phyloP scores from a whole-genome alignment of 1,140 invertebrate species.

The Tetramorium simillimum region DNA sequence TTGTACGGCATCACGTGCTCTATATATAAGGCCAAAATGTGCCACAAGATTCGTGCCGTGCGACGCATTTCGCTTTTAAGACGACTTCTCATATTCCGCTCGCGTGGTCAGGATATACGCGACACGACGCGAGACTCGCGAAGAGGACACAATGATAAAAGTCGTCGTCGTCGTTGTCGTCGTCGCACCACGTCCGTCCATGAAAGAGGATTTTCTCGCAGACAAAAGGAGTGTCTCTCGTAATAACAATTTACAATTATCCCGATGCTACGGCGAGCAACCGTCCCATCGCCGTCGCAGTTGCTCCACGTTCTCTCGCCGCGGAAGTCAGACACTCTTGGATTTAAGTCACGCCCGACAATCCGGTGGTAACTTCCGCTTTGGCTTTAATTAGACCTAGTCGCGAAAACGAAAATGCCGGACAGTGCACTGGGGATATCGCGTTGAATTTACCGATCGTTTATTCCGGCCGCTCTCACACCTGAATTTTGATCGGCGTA shows the following conservation, averaged over 20 bases:
- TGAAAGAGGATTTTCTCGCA: conserved; percentile 42
- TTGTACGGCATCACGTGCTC: background rate
- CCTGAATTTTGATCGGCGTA: conserved; percentile 11
- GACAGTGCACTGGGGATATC: background rate
- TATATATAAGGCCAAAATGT: conserved; percentile 14
- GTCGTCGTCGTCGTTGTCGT: background rate
- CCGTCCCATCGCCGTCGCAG: background rate
- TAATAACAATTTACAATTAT: conserved; percentile 66
- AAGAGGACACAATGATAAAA: conserved; percentile 38
- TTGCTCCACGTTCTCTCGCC: background rate
- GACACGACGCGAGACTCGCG: conserved; percentile 28
- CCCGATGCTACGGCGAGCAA: background rate
- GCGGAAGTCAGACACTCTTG: background rate
- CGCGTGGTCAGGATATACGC: conserved; percentile 73
- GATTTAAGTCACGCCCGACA: conserved; percentile 50
- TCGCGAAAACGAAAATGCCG: conserved; percentile 11
- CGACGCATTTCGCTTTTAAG: conserved; percentile 52
- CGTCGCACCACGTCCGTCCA: conserved; percentile 23
- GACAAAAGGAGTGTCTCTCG: conserved; percentile 5
- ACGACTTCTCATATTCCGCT: conserved; percentile 70
- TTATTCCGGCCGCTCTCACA: too few species aligned
- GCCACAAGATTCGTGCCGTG: conserved; percentile 2
- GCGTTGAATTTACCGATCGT: conserved; percentile 20
- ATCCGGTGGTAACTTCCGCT: conserved; percentile 46
- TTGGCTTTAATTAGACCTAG: conserved; percentile 50